These are phyloP conservation scores for Monarcha castaneiventris DNA, from an alignment of 2,113 vertebrate species.

Conservation along the genomic window DNA sequence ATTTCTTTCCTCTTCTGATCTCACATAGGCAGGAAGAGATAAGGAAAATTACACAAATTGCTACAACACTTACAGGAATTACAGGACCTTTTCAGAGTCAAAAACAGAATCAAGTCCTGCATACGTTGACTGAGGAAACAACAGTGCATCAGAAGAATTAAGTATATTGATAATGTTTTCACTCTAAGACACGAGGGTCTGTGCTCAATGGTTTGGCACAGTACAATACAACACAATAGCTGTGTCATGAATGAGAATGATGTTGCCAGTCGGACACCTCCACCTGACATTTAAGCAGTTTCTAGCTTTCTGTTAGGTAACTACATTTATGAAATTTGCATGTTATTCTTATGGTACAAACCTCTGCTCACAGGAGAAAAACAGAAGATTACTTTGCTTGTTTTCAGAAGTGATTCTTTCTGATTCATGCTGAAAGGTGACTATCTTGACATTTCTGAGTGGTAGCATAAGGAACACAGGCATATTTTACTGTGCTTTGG, in stretches of 20 bases:
- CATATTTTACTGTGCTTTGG: constrained; percentile 2
- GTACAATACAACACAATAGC: no score
- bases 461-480: background rate
- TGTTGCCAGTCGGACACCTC: background rate
- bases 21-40: background rate
- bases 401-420: constrained; percentile 14
- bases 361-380: background rate
- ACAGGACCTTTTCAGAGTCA: background rate
- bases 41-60: background rate
- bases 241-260: background rate
- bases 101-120: background rate
- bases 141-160: background rate
- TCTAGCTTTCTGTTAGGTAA: background rate
- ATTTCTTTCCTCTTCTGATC: background rate
- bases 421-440: constrained; percentile 7
- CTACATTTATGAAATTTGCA: background rate
- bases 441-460: constrained; percentile 1
- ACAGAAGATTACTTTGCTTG: background rate
- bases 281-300: background rate
- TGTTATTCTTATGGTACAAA: background rate
- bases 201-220: background rate
- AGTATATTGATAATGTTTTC: background rate
- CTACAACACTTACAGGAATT: background rate
- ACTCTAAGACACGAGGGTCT: background rate
- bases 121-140: background rate